Evolutionary conservation across 2,113 vertebrate genomes (phyloP).

Genomic region (Pollimyrus isidori): DNA sequence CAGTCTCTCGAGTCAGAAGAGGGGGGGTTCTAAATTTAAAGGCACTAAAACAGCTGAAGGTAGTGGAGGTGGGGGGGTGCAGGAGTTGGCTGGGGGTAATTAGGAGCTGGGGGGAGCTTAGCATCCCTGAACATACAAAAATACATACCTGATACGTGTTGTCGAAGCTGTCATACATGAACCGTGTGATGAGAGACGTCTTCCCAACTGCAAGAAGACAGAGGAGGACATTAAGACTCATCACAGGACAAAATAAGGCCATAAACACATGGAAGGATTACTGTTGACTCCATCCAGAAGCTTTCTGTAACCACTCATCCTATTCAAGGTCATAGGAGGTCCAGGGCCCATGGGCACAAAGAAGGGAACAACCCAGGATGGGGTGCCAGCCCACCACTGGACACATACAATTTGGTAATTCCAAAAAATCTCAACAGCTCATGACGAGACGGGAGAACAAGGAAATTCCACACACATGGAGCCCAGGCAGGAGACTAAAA

Average conservation of each 20-base stretch:
- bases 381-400: too few relatives aligned
- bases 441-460: not conserved
- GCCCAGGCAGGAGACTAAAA: not conserved
- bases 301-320: not conserved
- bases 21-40: not conserved
- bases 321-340: not conserved
- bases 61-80: not conserved
- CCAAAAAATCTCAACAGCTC: not conserved
- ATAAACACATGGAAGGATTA: not conserved
- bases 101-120: not conserved
- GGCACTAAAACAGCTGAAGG: not conserved
- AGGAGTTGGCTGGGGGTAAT: not conserved
- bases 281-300: not conserved
- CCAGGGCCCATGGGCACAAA: not conserved
- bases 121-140: not conserved
- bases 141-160: constrained; percentile 65
- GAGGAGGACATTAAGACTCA: constrained; percentile 20
- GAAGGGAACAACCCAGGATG: too few relatives aligned
- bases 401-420: not conserved
- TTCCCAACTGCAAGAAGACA: constrained; percentile 59
- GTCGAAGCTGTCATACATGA: constrained; percentile 71
- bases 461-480: not conserved
- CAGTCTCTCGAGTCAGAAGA: not conserved
- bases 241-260: not conserved
- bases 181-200: constrained; percentile 66